These are phyloP conservation scores for Amiota mariae DNA, from an alignment of 2,888 invertebrate genomes.

Conservation along the genomic window DNA sequence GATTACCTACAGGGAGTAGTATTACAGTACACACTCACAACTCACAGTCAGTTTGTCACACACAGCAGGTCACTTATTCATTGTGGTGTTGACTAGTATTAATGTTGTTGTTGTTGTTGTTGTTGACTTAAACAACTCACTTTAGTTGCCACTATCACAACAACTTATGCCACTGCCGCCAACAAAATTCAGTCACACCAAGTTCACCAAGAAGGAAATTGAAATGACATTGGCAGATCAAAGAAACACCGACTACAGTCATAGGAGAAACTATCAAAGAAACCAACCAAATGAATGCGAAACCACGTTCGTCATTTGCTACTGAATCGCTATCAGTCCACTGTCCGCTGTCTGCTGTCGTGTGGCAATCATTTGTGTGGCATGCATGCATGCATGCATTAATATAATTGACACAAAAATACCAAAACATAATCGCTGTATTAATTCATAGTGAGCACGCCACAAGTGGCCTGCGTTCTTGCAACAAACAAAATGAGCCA, in stretches of 20 bases:
- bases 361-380: constrained; percentile 26
- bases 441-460: constrained; percentile 56
- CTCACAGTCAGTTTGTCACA: neutral
- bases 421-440: constrained; percentile 45
- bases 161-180: neutral
- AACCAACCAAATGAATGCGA: constrained; percentile 28
- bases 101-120: neutral
- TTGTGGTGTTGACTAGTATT: neutral
- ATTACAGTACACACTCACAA: too few relatives aligned
- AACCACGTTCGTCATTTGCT: neutral
- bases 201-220: constrained; percentile 40
- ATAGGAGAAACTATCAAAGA: constrained; percentile 43
- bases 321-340: neutral
- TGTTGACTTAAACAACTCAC: neutral
- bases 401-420: constrained; percentile 67
- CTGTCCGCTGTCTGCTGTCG: neutral
- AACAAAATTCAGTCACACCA: constrained; percentile 40
- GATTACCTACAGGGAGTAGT: neutral
- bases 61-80: constrained; percentile 2
- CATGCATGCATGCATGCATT: constrained; percentile 53
- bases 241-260: constrained; percentile 48
- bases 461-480: neutral
- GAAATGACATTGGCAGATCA: constrained; percentile 16
- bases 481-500: neutral
- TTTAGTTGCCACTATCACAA: neutral